Evolutionary conservation across 2,888 invertebrate genomes (phyloP), one percentile per base, ranked within the genome.

Genomic region (Eupithecia dodoneata): DNA sequence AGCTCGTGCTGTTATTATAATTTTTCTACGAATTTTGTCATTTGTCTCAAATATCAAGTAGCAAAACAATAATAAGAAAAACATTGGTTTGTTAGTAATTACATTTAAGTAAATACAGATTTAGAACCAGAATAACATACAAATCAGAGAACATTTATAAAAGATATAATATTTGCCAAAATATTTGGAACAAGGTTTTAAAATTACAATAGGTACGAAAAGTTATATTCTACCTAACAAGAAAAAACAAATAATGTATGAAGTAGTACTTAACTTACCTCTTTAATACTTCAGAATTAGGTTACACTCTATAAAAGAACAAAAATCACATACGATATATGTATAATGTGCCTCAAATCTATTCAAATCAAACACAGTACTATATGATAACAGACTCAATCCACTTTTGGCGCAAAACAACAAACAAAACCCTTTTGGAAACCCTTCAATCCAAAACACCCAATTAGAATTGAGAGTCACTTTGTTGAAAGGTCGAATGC

Each of bases 401-500:
- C 72, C 71, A 55, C 70, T 76, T 73, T 74, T 67, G 66, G 59
- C 67, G 15, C 71, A 74, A 69, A 76, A 80, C 76, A 76, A 76
- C 73, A 78, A 78, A 80, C 79, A 80, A 79, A 81, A 77, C 76
- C 79, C 76, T 80, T 78, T 78, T 71, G 73, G 71, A 76, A 76
- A 75, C 75, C 76, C 73, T 77, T 80, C 80, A 76, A 78, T 76
- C 82, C 74, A 82, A 82, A 79, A 79, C 78, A 81, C 81, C 81
- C 83, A 83, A 85, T 84, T 84, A 85, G 82, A 79, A 79, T 73
- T 73, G 81, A 82, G 81, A 81, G 83, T 80, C 82, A 84, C 84
- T 83, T 84, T 83, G 83, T 84, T 83, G 67, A 73, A 12, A 45
- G 72, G 71, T 66, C 71, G 71, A 70, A 66, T 80, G 77, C 79